Conservation (phyloP, 2,113 vertebrate species). For the Odontophorus gujanensis region DNA sequence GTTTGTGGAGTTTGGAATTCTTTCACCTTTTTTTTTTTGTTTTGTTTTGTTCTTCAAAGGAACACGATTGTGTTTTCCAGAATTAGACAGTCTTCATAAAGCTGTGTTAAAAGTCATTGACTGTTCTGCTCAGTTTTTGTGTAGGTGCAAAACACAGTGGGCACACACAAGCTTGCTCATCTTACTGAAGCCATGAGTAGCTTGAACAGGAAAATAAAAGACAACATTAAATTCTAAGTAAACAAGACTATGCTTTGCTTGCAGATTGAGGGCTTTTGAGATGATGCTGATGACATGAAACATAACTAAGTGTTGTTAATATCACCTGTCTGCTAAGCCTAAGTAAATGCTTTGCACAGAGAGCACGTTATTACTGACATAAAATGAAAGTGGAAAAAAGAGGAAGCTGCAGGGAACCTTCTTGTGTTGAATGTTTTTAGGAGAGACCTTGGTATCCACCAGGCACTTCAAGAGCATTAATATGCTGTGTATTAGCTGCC, state of each 20-base stretch:
- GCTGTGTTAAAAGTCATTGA: not conserved
- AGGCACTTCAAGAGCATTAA: not conserved
- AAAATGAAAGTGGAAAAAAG: not conserved
- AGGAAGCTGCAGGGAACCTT: not conserved
- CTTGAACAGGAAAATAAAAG: not conserved
- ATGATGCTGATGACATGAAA: not conserved
- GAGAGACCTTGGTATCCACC: not conserved
- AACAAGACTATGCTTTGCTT: not conserved
- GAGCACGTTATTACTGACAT: not conserved
- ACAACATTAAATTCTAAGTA: not conserved
- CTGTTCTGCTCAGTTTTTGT: not conserved
- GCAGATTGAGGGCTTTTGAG: not conserved
- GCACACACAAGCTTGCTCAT: not conserved
- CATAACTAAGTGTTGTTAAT: conserved; percentile 36
- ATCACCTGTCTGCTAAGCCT: not conserved
- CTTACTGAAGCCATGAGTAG: not conserved
- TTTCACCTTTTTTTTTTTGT: not conserved
- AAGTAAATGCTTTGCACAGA: not conserved
- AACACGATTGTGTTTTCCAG: not conserved
- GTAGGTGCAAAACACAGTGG: not conserved
- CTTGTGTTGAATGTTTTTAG: not conserved
- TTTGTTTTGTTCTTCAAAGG: no score
- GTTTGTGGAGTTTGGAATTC: not conserved
- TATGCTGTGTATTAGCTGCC: not conserved
- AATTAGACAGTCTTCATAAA: not conserved